Conservation (phyloP, 1,140 invertebrate genomes). For the Formica selysi region DNA sequence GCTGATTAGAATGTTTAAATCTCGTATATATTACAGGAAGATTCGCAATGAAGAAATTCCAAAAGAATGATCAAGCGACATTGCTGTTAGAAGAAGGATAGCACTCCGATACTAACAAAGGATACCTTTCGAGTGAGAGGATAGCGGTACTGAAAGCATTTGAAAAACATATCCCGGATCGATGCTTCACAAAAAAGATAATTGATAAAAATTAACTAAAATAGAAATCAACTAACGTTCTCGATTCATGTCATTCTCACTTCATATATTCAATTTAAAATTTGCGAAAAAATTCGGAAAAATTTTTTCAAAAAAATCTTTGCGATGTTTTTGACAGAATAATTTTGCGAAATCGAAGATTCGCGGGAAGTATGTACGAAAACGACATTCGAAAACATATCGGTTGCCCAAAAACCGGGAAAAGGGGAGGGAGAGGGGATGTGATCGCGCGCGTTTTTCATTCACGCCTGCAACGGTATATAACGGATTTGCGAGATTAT, state of each 20-base stretch:
- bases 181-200: not conserved
- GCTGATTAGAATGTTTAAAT: not conserved
- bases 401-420: constrained; percentile 33
- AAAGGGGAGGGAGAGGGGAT: not conserved
- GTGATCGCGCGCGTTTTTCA: constrained; percentile 38
- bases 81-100: constrained; percentile 50
- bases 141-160: constrained; percentile 68
- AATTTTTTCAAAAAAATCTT: not conserved
- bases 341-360: not conserved
- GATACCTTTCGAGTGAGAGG: constrained; percentile 71
- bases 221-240: not conserved
- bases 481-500: constrained; percentile 74
- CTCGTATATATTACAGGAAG: not conserved
- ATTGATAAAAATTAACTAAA: not conserved
- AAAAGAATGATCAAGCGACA: constrained; percentile 49
- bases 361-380: constrained; percentile 2
- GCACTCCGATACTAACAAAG: constrained; percentile 64
- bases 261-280: not conserved
- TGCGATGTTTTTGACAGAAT: not conserved
- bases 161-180: constrained; percentile 4
- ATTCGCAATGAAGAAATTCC: constrained; percentile 13
- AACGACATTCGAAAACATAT: constrained; percentile 34
- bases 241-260: not conserved
- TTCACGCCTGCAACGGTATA: constrained; percentile 72
- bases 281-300: not conserved